Conservation (phyloP, 2,113 vertebrate genomes). For the Salminus brasiliensis region DNA sequence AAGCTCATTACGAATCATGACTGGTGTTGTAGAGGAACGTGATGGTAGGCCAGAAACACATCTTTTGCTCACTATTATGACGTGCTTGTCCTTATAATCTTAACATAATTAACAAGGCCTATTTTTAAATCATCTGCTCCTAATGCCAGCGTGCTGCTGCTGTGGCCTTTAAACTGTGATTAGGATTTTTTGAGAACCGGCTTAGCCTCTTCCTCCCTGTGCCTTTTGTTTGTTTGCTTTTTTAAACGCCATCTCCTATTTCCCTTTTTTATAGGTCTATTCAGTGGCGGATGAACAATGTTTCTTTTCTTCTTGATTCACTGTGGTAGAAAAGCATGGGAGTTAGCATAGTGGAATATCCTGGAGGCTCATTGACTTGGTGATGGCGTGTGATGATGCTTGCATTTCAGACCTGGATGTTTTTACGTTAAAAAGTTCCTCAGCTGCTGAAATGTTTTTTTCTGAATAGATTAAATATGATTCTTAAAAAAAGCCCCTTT, state of each 20-base stretch:
- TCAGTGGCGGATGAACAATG: conserved; percentile 54
- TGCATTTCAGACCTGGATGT: no score
- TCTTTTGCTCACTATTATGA: no score
- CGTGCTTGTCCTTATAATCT: background rate
- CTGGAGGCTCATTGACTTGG: no score
- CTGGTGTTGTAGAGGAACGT: no score
- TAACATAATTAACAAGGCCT: background rate
- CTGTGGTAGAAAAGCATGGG: conserved; percentile 14
- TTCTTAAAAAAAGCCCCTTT: no score
- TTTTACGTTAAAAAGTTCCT: no score
- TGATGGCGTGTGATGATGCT: no score
- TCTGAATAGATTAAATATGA: no score
- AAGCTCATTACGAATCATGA: background rate
- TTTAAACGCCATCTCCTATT: background rate
- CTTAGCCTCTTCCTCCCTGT: background rate
- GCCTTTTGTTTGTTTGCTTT: conserved; percentile 15
- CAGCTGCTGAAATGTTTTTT: no score
- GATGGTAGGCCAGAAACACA: no score
- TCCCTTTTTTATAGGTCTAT: conserved; percentile 55
- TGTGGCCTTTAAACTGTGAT: conserved; percentile 48
- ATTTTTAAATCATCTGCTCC: background rate
- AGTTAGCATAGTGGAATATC: background rate
- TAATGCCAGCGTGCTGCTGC: conserved; percentile 52
- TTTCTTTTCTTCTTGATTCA: conserved; percentile 41
- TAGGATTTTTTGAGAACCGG: conserved; percentile 35